These are phyloP conservation scores for Lasioglossum lativentre DNA, from an alignment of 2,888 invertebrate genomes.

Conservation along the genomic window DNA sequence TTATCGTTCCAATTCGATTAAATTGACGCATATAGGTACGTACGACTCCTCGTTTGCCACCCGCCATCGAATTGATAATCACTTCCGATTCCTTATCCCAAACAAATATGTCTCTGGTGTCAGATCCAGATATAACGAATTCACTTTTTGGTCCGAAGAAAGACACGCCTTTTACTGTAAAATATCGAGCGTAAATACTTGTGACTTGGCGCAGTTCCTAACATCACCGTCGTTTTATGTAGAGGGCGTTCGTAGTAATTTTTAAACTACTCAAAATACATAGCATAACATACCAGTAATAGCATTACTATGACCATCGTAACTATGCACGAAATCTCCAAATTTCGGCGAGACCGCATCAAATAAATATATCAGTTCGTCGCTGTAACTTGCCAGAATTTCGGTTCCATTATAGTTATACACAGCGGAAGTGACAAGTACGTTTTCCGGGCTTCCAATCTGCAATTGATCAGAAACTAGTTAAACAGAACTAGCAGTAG, in stretches of 20 bases:
- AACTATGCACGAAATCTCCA: conserved; percentile 86
- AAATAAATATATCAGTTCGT: conserved; percentile 96
- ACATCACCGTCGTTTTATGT: neutral
- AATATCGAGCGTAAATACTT: neutral
- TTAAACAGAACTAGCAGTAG: neutral
- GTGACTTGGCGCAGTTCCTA: neutral
- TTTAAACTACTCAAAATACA: neutral
- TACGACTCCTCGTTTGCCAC: conserved; percentile 94
- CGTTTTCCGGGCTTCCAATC: conserved; percentile 79
- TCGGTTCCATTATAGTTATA: conserved; percentile 97
- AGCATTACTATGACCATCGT: conserved; percentile 87
- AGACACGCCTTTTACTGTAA: conserved; percentile 94
- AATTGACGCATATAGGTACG: conserved; percentile 38
- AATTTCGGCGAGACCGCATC: conserved; percentile 86
- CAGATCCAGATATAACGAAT: conserved; percentile 96
- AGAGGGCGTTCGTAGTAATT: neutral
- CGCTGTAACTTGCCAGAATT: conserved; percentile 96
- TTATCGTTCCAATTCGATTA: neutral
- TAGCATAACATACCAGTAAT: conserved; percentile 72
- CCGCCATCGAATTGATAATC: conserved; percentile 95
- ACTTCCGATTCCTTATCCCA: conserved; percentile 96
- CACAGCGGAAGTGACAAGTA: conserved; percentile 94
- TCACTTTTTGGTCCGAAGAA: conserved; percentile 97
- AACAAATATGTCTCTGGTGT: conserved; percentile 94
- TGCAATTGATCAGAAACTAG: conserved; percentile 41